Evolutionary conservation across 2,888 invertebrate species (phyloP).

Genomic region (Gibbula magus): DNA sequence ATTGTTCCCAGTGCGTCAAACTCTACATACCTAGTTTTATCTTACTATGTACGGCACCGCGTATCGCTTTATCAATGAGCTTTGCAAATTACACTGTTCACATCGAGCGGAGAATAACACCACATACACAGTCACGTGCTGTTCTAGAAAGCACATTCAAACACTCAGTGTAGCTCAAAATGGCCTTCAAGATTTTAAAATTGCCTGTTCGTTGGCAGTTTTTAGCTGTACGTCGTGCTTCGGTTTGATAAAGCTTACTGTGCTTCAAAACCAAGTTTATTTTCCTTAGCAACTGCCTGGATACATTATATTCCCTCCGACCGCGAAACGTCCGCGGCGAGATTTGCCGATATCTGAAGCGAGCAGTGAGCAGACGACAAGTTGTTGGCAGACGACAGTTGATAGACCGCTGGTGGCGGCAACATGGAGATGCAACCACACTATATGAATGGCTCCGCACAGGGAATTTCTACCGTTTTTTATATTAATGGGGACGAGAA

Average conservation of each 20-base stretch:
- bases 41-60: neutral
- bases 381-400: conserved; percentile 2
- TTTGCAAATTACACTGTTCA: neutral
- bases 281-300: conserved; percentile 4
- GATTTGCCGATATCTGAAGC: neutral
- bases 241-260: neutral
- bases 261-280: neutral
- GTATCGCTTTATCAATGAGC: neutral
- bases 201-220: neutral
- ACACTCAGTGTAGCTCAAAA: neutral
- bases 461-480: neutral
- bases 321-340: neutral
- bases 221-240: neutral
- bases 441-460: conserved; percentile 1
- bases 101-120: neutral
- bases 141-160: neutral
- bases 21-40: neutral
- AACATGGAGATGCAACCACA: conserved; percentile 1
- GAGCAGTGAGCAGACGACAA: neutral
- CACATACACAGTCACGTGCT: neutral
- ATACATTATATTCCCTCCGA: neutral
- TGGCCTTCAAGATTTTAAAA: neutral
- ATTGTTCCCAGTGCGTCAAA: no score
- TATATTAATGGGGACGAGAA: conserved; percentile 16
- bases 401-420: neutral